Evolutionary conservation across 2,113 vertebrate genomes (phyloP), one percentile per base, ranked within the genome.

Genomic region (Percopsis transmontana): DNA sequence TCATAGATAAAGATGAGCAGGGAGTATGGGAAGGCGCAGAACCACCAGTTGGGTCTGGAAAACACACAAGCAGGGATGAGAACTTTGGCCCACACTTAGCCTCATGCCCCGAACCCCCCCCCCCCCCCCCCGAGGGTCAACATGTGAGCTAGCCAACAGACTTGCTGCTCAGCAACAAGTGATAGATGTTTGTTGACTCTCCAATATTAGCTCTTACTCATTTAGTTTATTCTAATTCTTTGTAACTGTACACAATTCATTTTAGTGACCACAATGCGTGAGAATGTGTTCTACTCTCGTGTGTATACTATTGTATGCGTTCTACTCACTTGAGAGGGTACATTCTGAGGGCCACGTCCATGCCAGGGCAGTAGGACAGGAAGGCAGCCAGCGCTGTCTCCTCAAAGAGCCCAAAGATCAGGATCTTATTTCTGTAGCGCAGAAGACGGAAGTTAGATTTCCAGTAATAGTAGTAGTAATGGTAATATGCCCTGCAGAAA

Each of bases 1-100:
- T 94, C 93, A 80, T 94, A 94, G 86, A 94, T 87, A 85, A 94
- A 94, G 90, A 94, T 93, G 63, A 94, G 90, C 65, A 93, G 91
- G 70, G 91, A 92, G 80, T 94, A 94, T 0, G 92, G 92, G 83
- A 94, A 92, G 77, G 93, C 93, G 76, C 93, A 94, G 90, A 94
- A 94, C 93, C 93, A 94, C 93, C 93, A 94, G 85, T 83, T 93
- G 68, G 91, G 91, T 83, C 92, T 94, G 72, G 13, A 84, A 72
- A 77, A 33, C 12, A 86, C 44, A 19, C n/a, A 7, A 9, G 1
- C 48, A 42, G 21, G 20, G 27, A 56, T 81, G 44, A 76, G 70
- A 68, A 75, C 14, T 24, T 21, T 12, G 12, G 21, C 13, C 10
- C 51, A 21, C 12, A 53, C 50, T 18, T 70, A 66, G 80, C 68